Evolutionary conservation across 2,797 vertebrate genomes (phyloP).

Genomic region (Crocidura indochinensis): DNA sequence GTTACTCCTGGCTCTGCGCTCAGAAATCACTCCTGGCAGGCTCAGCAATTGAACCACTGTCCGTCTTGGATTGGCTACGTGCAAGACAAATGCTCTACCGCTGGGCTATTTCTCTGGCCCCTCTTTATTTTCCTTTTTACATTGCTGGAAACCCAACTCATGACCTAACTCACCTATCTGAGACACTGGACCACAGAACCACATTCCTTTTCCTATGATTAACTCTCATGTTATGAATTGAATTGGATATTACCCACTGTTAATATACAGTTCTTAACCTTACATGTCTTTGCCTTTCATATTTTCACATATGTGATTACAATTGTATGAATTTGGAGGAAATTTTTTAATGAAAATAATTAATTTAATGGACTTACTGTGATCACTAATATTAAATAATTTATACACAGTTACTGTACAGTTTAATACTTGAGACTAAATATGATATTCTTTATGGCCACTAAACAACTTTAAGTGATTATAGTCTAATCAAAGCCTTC

Average conservation of each 20-base stretch:
- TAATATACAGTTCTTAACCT: constrained; percentile 32
- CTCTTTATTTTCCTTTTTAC: no score
- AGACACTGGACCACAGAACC: no score
- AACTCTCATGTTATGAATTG: constrained; percentile 29
- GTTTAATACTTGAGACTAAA: constrained; percentile 27
- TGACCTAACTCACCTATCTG: no score
- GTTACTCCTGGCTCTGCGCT: no score
- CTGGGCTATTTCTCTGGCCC: no score
- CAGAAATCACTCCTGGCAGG: no score
- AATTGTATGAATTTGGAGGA: neutral
- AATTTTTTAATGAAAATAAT: constrained; percentile 35
- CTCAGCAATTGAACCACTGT: no score
- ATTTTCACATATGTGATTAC: constrained; percentile 7
- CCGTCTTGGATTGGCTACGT: no score
- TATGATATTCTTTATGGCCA: neutral
- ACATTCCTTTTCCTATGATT: neutral
- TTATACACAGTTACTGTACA: constrained; percentile 3
- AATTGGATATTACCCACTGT: constrained; percentile 6
- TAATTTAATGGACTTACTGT: constrained; percentile 46
- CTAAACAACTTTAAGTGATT: neutral
- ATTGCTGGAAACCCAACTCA: no score
- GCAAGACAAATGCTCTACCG: no score
- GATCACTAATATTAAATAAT: constrained; percentile 29
- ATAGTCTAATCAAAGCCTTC: constrained; percentile 41
- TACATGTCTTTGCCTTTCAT: constrained; percentile 32